phyloP scores from a whole-genome alignment of 2,797 vertebrate species.

The Sebastes steindachneri region DNA sequence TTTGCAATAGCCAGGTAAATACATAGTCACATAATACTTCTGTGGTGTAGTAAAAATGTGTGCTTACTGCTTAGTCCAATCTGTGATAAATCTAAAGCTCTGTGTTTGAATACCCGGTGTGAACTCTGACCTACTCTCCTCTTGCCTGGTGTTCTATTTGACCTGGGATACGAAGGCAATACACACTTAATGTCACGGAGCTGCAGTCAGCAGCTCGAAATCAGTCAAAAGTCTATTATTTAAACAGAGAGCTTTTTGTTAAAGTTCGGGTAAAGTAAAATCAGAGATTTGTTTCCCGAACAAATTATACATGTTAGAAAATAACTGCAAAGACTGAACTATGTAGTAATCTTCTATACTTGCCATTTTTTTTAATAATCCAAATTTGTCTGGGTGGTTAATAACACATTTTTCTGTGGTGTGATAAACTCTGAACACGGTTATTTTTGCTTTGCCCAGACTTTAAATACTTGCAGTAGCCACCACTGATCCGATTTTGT shows the following conservation, averaged over 20 bases:
- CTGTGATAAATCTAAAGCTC: background rate
- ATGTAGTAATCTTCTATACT: too few relatives aligned
- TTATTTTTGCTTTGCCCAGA: too few relatives aligned
- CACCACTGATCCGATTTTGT: constrained; percentile 39
- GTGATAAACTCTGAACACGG: too few relatives aligned
- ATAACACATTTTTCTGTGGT: too few relatives aligned
- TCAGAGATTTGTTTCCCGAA: too few relatives aligned
- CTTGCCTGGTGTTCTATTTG: constrained; percentile 1
- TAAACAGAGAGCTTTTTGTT: constrained; percentile 43
- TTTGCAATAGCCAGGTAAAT: background rate
- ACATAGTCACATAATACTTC: background rate
- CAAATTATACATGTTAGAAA: too few relatives aligned
- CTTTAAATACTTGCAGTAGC: constrained; percentile 13
- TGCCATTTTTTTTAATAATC: too few relatives aligned
- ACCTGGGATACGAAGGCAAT: constrained; percentile 10
- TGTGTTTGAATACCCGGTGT: background rate
- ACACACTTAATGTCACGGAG: background rate
- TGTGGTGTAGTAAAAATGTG: background rate
- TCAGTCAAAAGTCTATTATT: constrained; percentile 36
- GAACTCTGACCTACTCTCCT: background rate
- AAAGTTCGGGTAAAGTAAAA: too few relatives aligned
- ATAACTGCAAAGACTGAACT: too few relatives aligned
- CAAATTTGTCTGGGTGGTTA: too few relatives aligned
- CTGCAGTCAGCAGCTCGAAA: constrained; percentile 7
- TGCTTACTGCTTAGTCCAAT: background rate